phyloP scores from a whole-genome alignment of 1,140 invertebrate species.

The Orius laevigatus region DNA sequence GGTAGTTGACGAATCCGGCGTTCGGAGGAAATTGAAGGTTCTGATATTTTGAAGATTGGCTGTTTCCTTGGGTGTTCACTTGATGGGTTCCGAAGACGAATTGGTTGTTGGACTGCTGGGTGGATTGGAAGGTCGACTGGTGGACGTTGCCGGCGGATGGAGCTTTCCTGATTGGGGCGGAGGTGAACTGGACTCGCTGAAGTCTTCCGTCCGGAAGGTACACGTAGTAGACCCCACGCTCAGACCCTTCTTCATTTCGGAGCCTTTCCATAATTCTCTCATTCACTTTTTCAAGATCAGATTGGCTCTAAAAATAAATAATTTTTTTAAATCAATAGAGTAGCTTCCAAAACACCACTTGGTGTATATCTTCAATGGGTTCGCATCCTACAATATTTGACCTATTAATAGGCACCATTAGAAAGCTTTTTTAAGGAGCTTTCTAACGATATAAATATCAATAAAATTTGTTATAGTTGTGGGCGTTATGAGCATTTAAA shows the following conservation, averaged over 20 bases:
- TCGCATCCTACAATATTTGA: too few relatives aligned
- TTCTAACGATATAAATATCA: too few relatives aligned
- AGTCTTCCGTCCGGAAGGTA: constrained; percentile 19
- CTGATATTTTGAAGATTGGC: constrained; percentile 9
- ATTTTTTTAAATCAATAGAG: too few relatives aligned
- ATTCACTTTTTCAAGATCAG: constrained; percentile 6
- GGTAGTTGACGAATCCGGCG: too few relatives aligned
- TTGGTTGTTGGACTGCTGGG: constrained; percentile 3
- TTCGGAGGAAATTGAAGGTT: too few relatives aligned
- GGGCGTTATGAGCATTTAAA: too few relatives aligned
- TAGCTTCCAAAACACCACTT: not conserved
- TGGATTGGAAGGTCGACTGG: not conserved
- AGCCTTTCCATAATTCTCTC: constrained; percentile 13
- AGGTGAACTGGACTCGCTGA: constrained; percentile 17
- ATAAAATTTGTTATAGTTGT: too few relatives aligned
- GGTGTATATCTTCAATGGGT: not conserved
- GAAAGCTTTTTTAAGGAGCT: too few relatives aligned
- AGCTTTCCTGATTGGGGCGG: constrained; percentile 2
- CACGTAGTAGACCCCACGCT: constrained; percentile 18
- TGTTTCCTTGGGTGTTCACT: constrained; percentile 20
- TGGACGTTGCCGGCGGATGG: not conserved
- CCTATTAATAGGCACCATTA: too few relatives aligned
- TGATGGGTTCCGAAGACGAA: not conserved
- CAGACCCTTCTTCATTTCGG: constrained; percentile 8
- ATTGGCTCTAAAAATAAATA: too few relatives aligned